phyloP scores from a whole-genome alignment of 2,888 invertebrate genomes.

The Pardosa pseudoannulata region DNA sequence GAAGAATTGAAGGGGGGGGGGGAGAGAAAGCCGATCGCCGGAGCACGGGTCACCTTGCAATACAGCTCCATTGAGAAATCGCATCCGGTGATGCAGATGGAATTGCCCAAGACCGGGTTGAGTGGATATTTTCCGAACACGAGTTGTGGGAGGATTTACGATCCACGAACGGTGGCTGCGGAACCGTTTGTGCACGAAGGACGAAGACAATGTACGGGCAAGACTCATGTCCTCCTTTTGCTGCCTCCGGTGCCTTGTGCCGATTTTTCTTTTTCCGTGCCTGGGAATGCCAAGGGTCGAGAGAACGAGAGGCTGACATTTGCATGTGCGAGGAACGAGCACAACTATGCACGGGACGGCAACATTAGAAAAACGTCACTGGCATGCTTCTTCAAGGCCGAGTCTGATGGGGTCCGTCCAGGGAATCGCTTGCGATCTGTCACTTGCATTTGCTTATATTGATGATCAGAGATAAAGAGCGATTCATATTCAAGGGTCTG shows the following conservation, averaged over 20 bases:
- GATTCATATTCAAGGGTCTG: too few species aligned
- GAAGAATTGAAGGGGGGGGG: too few species aligned
- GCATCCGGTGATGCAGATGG: constrained; percentile 33
- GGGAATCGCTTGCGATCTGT: background rate
- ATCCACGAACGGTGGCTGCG: constrained; percentile 34
- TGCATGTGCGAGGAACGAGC: background rate
- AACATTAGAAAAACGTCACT: background rate
- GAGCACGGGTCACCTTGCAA: constrained; percentile 5
- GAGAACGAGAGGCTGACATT: background rate
- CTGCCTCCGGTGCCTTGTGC: constrained; percentile 15
- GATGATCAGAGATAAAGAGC: background rate
- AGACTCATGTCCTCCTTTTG: background rate
- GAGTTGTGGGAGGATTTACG: constrained; percentile 46
- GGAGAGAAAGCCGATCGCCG: background rate
- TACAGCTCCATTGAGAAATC: constrained; percentile 27
- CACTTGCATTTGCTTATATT: background rate
- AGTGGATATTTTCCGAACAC: background rate
- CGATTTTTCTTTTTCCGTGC: background rate
- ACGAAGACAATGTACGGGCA: constrained; percentile 29
- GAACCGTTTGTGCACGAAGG: constrained; percentile 51
- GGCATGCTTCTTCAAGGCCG: background rate
- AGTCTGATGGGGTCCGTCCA: background rate
- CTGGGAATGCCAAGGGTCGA: background rate
- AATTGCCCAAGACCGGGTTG: background rate
- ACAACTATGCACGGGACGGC: background rate